A percentile compares a stretch with the other conserved stretches of the same genome.
Conservation (phyloP, 2,113 vertebrate genomes). For the Elanoides forficatus region DNA sequence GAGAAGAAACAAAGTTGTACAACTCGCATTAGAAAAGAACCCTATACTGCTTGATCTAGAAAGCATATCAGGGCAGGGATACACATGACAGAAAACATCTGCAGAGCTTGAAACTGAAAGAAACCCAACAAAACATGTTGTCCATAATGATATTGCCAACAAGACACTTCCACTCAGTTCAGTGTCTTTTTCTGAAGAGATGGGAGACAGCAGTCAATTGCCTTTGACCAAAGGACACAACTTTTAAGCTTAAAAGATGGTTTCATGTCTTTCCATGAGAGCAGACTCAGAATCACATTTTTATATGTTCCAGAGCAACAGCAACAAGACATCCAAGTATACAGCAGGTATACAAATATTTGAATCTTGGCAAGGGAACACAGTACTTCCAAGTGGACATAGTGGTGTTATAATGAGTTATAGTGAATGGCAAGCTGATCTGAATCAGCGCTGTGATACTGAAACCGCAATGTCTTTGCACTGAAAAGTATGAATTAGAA, state of each 20-base stretch:
- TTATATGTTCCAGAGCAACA: background rate
- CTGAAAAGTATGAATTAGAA: background rate
- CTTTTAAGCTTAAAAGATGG: background rate
- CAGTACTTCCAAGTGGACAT: background rate
- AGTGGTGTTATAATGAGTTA: background rate
- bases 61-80: background rate
- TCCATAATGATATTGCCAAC: background rate
- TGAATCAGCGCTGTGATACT: background rate
- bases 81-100: background rate
- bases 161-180: background rate
- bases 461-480: background rate
- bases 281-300: background rate
- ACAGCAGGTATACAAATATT: background rate
- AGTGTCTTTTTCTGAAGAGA: background rate
- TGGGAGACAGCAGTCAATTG: background rate
- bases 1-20: background rate
- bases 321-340: background rate
- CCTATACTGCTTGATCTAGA: background rate
- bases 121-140: background rate
- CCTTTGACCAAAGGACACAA: background rate
- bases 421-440: background rate
- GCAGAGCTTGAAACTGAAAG: background rate
- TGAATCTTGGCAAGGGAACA: background rate
- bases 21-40: background rate
- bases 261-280: background rate